Base-by-base conservation (phyloP, 1,140 invertebrate species). In the Bombus breviceps region DNA sequence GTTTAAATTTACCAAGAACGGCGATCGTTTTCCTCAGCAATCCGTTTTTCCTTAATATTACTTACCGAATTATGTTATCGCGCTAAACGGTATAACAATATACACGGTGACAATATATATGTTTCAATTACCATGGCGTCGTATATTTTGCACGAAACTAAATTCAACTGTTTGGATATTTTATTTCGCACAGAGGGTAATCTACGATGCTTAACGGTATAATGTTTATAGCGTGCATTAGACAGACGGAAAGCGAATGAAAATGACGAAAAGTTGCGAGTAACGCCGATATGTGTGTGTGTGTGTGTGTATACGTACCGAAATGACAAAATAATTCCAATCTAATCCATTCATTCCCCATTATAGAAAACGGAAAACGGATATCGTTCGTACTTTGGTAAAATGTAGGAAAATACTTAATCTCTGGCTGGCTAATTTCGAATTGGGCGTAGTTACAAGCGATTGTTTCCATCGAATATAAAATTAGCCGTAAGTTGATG, bases 1-100 rank as follows among this genome's bases (percentile, higher is more conserved):
- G 47, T 77, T 64, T 39, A 88, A 86, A 82, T 82, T 87, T 87
- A 37, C 69, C 32, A 32, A 34, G 15, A 81, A 62, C 72, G 62
- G 64, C 15, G 18, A 43, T 53, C 59, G 28, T 69, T 71, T 72
- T 64, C 32, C 25, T n/a, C 53, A 1, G 0, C 18, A 64, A 32
- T 34, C 32, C 28, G 6, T 22, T 32, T 83, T 68, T 43, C 32
- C 10, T 32, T 75, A 39, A 75, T 82, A 75, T 64, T 62, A 74
- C 74, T 62, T 32, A 22, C 9, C 12, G 39, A 74, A 74, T 74
- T 72, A 41, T 10, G n/a, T 43, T 43, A 32, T 12, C 34, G 25
- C 28, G 3, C 3, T 28, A n/a, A 10, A 8, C 28, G 68, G 0
- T 66, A n/a, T 18, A 66, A 32, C 10, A 10, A 72, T 15, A 6